phyloP scores from a whole-genome alignment of 1,140 invertebrate genomes.

The Hyposmocoma kahamanoa region DNA sequence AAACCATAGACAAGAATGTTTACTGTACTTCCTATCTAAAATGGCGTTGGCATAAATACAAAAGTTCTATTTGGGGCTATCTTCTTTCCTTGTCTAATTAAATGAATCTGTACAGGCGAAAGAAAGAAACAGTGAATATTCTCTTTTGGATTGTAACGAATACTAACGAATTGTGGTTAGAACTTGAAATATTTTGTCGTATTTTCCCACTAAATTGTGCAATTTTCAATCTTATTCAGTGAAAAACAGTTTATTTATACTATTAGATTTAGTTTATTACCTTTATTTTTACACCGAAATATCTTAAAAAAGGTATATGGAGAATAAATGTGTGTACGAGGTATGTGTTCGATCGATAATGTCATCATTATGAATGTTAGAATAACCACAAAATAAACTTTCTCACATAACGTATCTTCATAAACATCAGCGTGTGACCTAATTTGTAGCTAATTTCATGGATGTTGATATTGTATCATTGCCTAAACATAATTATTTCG shows the following conservation, averaged over 20 bases:
- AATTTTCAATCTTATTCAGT: constrained; percentile 34
- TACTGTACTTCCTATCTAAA: constrained; percentile 31
- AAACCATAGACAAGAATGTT: constrained; percentile 32
- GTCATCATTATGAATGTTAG: constrained; percentile 40
- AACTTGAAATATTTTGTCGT: constrained; percentile 41
- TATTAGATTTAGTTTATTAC: constrained; percentile 25
- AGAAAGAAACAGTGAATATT: constrained; percentile 25
- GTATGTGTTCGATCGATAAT: constrained; percentile 66
- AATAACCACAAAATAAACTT: constrained; percentile 41
- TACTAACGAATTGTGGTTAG: constrained; percentile 67
- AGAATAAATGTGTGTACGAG: constrained; percentile 53
- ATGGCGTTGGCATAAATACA: constrained; percentile 36
- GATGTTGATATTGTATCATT: too few relatives aligned
- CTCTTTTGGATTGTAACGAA: constrained; percentile 67
- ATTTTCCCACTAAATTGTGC: constrained; percentile 47
- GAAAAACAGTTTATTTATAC: constrained; percentile 20
- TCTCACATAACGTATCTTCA: too few relatives aligned
- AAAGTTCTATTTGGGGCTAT: constrained; percentile 41
- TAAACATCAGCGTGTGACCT: too few relatives aligned
- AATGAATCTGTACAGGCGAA: background rate
- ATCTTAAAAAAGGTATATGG: constrained; percentile 36
- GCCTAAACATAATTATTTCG: too few relatives aligned
- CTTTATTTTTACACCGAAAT: constrained; percentile 18
- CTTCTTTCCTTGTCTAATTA: constrained; percentile 34
- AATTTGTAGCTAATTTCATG: too few relatives aligned